Conservation (phyloP, 2,113 vertebrate genomes). For the Tachysurus fulvidraco region DNA sequence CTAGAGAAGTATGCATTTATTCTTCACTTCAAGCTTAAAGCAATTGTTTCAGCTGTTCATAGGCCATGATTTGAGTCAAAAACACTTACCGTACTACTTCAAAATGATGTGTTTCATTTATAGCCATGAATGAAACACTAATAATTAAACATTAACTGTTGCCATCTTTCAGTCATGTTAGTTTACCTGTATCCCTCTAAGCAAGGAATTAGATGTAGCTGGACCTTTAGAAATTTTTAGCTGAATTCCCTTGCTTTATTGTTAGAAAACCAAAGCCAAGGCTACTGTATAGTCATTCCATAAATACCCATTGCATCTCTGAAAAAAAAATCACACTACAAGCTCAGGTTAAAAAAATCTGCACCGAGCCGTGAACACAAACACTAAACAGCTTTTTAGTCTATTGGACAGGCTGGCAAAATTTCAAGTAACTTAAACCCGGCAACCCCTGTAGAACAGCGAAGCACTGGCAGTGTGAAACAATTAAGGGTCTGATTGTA, state of each 20-base stretch:
- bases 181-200: not conserved
- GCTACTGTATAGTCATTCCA: not conserved
- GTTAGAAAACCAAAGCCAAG: not conserved
- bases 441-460: constrained; percentile 1
- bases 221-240: not conserved
- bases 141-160: not conserved
- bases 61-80: not conserved
- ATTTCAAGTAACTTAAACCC: not conserved
- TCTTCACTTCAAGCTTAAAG: not conserved
- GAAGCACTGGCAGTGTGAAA: not conserved
- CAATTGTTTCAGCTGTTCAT: not conserved
- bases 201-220: not conserved
- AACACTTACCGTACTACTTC: too few relatives aligned
- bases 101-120: not conserved
- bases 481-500: not conserved
- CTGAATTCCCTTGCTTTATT: not conserved
- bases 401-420: not conserved
- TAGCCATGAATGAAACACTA: not conserved
- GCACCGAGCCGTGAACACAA: not conserved
- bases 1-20: not conserved
- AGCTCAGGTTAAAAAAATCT: not conserved
- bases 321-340: not conserved
- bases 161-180: not conserved
- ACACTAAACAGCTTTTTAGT: not conserved
- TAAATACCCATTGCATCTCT: not conserved